Percentiles rank a stretch among this genome's conserved stretches.
Evolutionary conservation across 2,888 invertebrate species (phyloP).

Genomic region (Drosophila neutralis): DNA sequence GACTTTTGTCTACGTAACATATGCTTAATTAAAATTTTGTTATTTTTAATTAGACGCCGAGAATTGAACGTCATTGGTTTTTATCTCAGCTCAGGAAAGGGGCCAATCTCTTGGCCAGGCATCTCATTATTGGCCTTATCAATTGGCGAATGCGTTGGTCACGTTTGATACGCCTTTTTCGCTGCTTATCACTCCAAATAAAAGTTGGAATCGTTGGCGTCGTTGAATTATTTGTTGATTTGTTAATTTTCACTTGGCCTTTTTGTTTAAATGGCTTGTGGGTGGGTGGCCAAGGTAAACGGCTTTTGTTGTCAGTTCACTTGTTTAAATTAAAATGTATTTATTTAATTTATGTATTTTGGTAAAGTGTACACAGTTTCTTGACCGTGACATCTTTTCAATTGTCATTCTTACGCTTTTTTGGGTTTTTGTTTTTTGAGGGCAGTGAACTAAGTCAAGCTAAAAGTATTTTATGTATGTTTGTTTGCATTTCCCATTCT

Average conservation of each 20-base stretch:
- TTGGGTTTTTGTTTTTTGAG: slow-evolving; percentile 7
- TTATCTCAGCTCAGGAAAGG: slow-evolving; percentile 35
- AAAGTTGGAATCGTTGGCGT: background rate
- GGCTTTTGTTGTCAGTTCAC: slow-evolving; percentile 43
- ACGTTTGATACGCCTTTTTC: slow-evolving; percentile 13
- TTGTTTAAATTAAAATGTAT: slow-evolving; percentile 42
- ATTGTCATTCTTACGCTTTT: slow-evolving; percentile 15
- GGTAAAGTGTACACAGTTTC: slow-evolving; percentile 47
- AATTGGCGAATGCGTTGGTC: slow-evolving; percentile 47
- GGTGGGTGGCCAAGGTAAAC: slow-evolving; percentile 67
- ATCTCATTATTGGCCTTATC: slow-evolving; percentile 25
- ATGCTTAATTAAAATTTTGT: slow-evolving; percentile 45
- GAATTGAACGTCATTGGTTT: slow-evolving; percentile 24
- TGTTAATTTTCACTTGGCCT: slow-evolving; percentile 56
- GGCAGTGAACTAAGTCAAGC: slow-evolving; percentile 53
- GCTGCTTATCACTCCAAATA: slow-evolving; percentile 31
- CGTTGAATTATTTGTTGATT: slow-evolving; percentile 28
- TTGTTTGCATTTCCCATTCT: slow-evolving; percentile 9
- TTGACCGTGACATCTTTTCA: slow-evolving; percentile 70
- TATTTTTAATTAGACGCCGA: background rate
- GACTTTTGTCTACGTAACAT: slow-evolving; percentile 52
- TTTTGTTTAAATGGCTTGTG: slow-evolving; percentile 12
- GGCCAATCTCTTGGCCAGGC: background rate
- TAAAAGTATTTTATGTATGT: background rate
- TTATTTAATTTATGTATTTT: slow-evolving; percentile 71